A percentile compares a stretch with the other conserved stretches of the same genome.
phyloP scores from a whole-genome alignment of 1,140 invertebrate genomes.

The Pseudachorutes palmiensis region DNA sequence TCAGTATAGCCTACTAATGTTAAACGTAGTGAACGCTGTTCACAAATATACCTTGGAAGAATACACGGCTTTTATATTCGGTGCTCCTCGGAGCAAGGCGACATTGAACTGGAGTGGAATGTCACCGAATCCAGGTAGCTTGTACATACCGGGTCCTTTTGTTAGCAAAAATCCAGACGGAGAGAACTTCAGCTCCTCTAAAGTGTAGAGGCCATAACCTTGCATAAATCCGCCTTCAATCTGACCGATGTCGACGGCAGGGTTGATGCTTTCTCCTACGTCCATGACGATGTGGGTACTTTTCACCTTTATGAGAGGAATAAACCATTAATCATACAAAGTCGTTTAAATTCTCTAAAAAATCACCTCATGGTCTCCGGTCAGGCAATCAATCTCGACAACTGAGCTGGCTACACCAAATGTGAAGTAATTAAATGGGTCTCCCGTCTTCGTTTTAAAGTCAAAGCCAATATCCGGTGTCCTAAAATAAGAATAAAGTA shows the following conservation, averaged over 20 bases:
- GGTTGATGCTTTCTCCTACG: conserved; percentile 82
- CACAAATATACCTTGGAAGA: conserved; percentile 71
- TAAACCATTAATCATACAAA: no score
- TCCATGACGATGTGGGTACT: conserved; percentile 93
- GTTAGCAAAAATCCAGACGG: conserved; percentile 71
- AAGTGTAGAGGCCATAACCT: conserved; percentile 82
- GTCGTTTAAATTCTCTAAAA: no score
- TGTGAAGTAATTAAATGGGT: conserved; percentile 69
- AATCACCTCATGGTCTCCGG: conserved; percentile 73
- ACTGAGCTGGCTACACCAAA: conserved; percentile 69
- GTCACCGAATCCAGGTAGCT: conserved; percentile 68
- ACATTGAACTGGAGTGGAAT: conserved; percentile 90
- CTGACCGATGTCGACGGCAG: conserved; percentile 92
- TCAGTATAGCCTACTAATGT: background rate
- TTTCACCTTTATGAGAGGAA: background rate
- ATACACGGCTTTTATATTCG: conserved; percentile 82
- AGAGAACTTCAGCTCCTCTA: conserved; percentile 81
- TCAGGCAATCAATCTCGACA: conserved; percentile 81
- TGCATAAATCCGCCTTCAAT: conserved; percentile 80
- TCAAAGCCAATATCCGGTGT: conserved; percentile 72
- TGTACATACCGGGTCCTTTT: conserved; percentile 84
- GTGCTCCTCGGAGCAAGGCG: conserved; percentile 72
- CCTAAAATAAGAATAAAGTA: conserved; percentile 37
- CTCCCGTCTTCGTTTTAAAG: conserved; percentile 60
- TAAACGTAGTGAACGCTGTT: background rate